Percentiles rank a stretch among this genome's conserved stretches.
These are phyloP conservation scores for Patella depressa DNA, from an alignment of 2,888 invertebrate species.

Conservation along the genomic window DNA sequence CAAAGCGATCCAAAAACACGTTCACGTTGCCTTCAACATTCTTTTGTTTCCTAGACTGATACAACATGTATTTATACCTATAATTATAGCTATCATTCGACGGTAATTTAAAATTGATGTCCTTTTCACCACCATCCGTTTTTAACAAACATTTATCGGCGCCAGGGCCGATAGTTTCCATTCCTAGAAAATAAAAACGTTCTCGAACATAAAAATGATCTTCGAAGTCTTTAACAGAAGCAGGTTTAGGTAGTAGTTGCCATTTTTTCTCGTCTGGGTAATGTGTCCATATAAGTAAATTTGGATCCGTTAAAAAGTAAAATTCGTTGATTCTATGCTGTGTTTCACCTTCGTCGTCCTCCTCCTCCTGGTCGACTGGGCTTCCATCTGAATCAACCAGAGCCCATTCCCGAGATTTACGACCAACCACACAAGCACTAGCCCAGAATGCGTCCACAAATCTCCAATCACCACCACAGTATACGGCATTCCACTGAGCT, in stretches of 20 bases:
- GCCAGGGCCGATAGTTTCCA: conserved; percentile 34
- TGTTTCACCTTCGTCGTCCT: conserved; percentile 55
- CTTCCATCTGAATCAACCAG: conserved; percentile 61
- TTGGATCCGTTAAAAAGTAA: conserved; percentile 68
- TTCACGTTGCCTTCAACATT: conserved; percentile 41
- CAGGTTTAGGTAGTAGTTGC: conserved; percentile 62
- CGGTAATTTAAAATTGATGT: conserved; percentile 57
- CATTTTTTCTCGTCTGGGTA: conserved; percentile 63
- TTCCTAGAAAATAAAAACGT: conserved; percentile 60
- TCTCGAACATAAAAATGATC: conserved; percentile 65
- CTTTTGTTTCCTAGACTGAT: conserved; percentile 41
- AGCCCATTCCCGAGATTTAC: conserved; percentile 62
- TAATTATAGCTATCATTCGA: conserved; percentile 48
- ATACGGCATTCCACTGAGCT: conserved; percentile 70
- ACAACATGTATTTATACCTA: conserved; percentile 65
- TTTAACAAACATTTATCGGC: conserved; percentile 46
- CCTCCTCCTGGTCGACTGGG: conserved; percentile 53
- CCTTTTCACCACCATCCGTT: conserved; percentile 59
- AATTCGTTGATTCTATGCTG: conserved; percentile 68
- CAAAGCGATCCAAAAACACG: conserved; percentile 61
- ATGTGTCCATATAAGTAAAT: conserved; percentile 65
- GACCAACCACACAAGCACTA: conserved; percentile 63
- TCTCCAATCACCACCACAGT: conserved; percentile 63
- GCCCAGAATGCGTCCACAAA: conserved; percentile 69
- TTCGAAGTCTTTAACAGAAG: conserved; percentile 57